phyloP scores from a whole-genome alignment of 2,888 invertebrate species.

The Ecliptopera silaceata region DNA sequence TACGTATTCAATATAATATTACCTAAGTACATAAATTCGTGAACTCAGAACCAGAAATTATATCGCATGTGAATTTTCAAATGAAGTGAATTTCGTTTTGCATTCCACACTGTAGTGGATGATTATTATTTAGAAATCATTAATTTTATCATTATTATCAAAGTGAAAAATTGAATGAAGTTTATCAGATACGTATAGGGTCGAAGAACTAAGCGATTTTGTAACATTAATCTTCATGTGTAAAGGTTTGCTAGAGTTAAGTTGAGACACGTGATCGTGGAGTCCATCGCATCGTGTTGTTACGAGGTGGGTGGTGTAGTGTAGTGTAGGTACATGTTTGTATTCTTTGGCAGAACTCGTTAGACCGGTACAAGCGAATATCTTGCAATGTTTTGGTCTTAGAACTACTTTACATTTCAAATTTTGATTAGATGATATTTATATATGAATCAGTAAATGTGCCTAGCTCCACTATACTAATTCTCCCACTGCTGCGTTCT shows the following conservation, averaged over 20 bases:
- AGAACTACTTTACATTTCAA: constrained; percentile 10
- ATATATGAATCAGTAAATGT: not conserved
- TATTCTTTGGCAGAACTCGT: constrained; percentile 17
- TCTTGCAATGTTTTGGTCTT: constrained; percentile 20
- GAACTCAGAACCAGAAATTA: too few relatives aligned
- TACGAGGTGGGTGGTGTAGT: not conserved
- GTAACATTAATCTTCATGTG: constrained; percentile 1
- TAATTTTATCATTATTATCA: too few relatives aligned
- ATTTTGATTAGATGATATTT: constrained; percentile 15
- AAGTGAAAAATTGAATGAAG: too few relatives aligned
- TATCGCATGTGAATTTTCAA: too few relatives aligned
- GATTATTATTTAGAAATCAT: too few relatives aligned
- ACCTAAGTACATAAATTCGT: too few relatives aligned
- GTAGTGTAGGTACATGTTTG: constrained; percentile 3
- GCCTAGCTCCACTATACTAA: not conserved
- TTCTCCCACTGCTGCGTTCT: too few relatives aligned
- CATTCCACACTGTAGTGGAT: too few relatives aligned
- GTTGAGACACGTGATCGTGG: constrained; percentile 1
- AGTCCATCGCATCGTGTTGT: constrained; percentile 4
- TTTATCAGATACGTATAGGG: too few relatives aligned
- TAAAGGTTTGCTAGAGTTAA: not conserved
- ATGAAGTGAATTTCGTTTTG: too few relatives aligned
- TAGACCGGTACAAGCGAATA: constrained; percentile 19
- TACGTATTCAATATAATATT: too few relatives aligned
- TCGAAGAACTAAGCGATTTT: too few relatives aligned